Conservation (phyloP, 1,140 invertebrate species). For the Platorchestia sp. region DNA sequence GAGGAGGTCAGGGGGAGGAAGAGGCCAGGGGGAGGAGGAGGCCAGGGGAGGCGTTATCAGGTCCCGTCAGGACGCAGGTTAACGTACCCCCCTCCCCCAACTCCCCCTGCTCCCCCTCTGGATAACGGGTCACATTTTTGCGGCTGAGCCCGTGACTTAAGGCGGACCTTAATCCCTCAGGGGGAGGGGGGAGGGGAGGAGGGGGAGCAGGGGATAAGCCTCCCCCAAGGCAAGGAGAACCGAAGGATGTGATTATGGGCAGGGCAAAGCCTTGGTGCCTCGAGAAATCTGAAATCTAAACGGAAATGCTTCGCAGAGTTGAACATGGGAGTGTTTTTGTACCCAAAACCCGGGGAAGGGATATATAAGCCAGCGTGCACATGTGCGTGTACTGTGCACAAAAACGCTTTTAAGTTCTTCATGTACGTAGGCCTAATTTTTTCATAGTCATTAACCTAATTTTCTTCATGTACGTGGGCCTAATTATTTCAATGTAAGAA, state of each 20-base stretch:
- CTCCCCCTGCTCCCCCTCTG: neutral
- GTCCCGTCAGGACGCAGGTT: neutral
- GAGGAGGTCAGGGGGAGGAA: neutral
- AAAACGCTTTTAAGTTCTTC: too few relatives aligned
- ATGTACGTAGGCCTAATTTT: too few relatives aligned
- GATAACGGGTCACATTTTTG: constrained; percentile 22
- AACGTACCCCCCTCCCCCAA: neutral
- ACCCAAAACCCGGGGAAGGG: too few relatives aligned
- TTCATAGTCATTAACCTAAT: neutral
- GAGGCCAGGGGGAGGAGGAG: neutral
- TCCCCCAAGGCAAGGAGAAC: too few relatives aligned
- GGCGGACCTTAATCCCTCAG: neutral
- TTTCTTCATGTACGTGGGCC: neutral
- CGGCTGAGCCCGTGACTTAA: constrained; percentile 19
- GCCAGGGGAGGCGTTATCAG: constrained; percentile 45
- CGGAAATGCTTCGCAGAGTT: neutral
- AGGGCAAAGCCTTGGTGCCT: neutral
- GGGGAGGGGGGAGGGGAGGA: neutral
- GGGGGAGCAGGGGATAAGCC: neutral
- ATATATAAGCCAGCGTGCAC: too few relatives aligned
- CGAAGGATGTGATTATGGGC: neutral
- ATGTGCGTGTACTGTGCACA: too few relatives aligned
- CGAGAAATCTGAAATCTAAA: neutral
- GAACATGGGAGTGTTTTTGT: neutral
- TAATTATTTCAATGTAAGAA: neutral